A percentile compares a stretch with the other conserved stretches of the same genome.
Conservation (phyloP, 2,888 invertebrate species). For the Hecatera dysodea region DNA sequence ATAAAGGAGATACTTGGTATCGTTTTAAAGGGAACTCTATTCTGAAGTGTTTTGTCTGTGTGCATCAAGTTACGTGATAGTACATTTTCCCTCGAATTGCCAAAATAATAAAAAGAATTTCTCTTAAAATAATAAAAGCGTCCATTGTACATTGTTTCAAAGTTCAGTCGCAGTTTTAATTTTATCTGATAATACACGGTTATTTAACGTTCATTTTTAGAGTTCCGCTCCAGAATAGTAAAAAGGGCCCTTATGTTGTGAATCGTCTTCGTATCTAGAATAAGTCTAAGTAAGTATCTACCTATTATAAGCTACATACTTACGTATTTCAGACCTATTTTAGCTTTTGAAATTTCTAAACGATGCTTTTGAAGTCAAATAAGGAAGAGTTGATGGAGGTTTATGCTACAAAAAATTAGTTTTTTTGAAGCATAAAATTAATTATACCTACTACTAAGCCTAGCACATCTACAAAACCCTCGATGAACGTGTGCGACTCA, state of each 20-base stretch:
- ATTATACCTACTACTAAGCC: no score
- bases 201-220: conserved; percentile 10
- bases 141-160: conserved; percentile 47
- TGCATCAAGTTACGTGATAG: conserved; percentile 1
- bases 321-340: no score
- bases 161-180: conserved; percentile 16
- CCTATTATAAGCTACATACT: no score
- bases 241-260: no score
- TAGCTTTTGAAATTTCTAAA: no score
- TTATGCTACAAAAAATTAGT: no score
- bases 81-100: conserved; percentile 13
- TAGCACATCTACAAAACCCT: not conserved
- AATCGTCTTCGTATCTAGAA: no score
- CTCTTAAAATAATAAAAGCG: conserved; percentile 17
- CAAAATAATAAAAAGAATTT: conserved; percentile 34
- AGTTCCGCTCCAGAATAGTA: not conserved
- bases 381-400: no score
- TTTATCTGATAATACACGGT: conserved; percentile 37
- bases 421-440: no score
- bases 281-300: no score
- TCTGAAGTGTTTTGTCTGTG: not conserved
- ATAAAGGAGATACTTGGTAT: no score
- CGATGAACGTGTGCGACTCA: not conserved
- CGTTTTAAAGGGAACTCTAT: not conserved
- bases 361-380: no score